Percentiles rank a stretch among this genome's conserved stretches.
These are phyloP conservation scores for Notarius quadriscutis DNA, from an alignment of 2,113 vertebrate genomes.

Conservation along the genomic window DNA sequence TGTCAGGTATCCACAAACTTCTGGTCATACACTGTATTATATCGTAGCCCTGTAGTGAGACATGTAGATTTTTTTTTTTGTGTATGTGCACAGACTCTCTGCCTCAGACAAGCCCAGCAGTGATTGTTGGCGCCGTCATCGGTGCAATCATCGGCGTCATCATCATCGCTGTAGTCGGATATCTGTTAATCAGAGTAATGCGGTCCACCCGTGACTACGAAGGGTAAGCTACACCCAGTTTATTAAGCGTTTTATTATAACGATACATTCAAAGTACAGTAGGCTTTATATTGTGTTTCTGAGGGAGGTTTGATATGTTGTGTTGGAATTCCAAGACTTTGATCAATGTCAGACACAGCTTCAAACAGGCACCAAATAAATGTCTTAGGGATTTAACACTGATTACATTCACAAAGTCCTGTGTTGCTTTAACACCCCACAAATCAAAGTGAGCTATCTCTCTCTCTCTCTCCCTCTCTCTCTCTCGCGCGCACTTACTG, in stretches of 20 bases:
- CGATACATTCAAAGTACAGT: no score
- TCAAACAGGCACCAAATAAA: neutral
- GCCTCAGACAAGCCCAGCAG: conserved; percentile 61
- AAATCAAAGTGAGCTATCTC: neutral
- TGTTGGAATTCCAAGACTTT: neutral
- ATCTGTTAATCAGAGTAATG: conserved; percentile 79
- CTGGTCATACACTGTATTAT: neutral
- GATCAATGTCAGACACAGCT: neutral
- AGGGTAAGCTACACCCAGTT: conserved; percentile 75
- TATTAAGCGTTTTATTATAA: neutral
- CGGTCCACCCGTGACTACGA: conserved; percentile 81
- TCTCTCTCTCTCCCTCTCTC: conserved; percentile 1
- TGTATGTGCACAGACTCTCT: conserved; percentile 64
- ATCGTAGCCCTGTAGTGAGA: neutral
- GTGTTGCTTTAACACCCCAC: neutral
- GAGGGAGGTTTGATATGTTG: neutral
- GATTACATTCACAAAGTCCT: neutral
- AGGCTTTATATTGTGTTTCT: neutral
- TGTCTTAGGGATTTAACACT: neutral
- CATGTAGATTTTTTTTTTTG: no score
- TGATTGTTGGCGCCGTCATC: conserved; percentile 81
- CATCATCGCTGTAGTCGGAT: conserved; percentile 77
- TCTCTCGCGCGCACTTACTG: neutral
- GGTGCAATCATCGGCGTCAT: conserved; percentile 78
- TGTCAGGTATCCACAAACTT: neutral